These are phyloP conservation scores for Paedocypris micromegethes DNA, from an alignment of 2,797 vertebrate species.

Conservation along the genomic window DNA sequence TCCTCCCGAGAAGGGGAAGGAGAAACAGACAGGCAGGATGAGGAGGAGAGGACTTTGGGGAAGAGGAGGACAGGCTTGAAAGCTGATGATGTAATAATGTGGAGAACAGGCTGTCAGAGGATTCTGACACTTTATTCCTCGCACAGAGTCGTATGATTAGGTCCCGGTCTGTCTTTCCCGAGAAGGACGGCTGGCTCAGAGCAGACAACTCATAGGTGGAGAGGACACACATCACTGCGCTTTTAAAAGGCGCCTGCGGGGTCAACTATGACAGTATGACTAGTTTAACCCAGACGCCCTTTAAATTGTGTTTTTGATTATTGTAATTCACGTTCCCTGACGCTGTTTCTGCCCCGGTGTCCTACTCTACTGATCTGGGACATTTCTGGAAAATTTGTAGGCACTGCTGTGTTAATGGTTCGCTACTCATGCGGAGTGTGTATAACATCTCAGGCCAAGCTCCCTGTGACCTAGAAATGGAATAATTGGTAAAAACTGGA, in stretches of 20 bases:
- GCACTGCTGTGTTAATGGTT: no score
- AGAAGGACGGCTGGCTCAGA: slow-evolving; percentile 33
- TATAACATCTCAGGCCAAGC: no score
- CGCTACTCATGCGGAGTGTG: no score
- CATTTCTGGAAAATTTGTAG: no score
- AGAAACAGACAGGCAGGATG: slow-evolving; percentile 24
- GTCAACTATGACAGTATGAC: slow-evolving; percentile 12
- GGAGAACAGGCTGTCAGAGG: slow-evolving; percentile 25
- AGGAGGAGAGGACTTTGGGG: slow-evolving; percentile 16
- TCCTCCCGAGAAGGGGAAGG: slow-evolving; percentile 31
- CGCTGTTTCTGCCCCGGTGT: no score
- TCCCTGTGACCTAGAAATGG: no score
- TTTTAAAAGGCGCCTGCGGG: slow-evolving; percentile 8
- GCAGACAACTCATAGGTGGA: slow-evolving; percentile 16
- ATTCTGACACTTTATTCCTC: slow-evolving; percentile 40
- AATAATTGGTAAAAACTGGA: no score
- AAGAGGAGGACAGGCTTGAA: slow-evolving; percentile 13
- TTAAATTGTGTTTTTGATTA: slow-evolving; percentile 1
- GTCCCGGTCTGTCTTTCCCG: slow-evolving; percentile 26
- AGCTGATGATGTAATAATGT: slow-evolving; percentile 29
- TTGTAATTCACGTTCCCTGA: not conserved
- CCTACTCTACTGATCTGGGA: no score
- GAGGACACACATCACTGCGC: slow-evolving; percentile 9
- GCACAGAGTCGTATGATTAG: slow-evolving; percentile 46
- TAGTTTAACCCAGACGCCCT: slow-evolving; percentile 13